Evolutionary conservation across 2,113 vertebrate species (phyloP).

Genomic region (Dromas ardeola): DNA sequence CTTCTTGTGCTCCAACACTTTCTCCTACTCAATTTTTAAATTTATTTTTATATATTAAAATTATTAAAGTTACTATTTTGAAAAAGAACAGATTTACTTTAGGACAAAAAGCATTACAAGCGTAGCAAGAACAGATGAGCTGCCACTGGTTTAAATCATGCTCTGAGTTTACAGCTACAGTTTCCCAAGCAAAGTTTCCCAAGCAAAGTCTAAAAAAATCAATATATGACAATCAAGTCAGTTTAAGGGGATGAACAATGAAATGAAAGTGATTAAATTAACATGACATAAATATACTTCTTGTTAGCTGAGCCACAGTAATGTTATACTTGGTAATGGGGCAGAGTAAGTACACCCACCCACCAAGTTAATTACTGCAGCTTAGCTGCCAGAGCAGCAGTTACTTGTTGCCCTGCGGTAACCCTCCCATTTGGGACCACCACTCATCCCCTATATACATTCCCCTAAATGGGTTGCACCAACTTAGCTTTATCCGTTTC

Average conservation of each 20-base stretch:
- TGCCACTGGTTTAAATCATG: not conserved
- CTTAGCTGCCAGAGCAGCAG: not conserved
- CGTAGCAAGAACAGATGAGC: not conserved
- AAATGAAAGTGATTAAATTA: conserved; percentile 22
- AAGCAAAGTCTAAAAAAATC: not conserved
- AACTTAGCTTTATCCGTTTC: not conserved
- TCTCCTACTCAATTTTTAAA: not conserved
- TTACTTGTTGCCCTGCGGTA: rapidly evolving
- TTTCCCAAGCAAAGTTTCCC: no score
- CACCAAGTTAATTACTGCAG: not conserved
- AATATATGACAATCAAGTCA: not conserved
- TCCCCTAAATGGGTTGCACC: not conserved
- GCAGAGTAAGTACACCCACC: not conserved
- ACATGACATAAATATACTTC: conserved; percentile 23
- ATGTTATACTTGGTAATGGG: not conserved
- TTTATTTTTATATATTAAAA: not conserved
- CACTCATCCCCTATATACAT: not conserved
- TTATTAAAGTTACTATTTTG: not conserved
- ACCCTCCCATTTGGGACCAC: not conserved
- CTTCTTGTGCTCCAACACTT: not conserved
- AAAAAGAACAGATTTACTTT: not conserved
- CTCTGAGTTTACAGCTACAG: not conserved
- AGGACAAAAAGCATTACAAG: not conserved
- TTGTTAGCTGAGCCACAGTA: conserved; percentile 13
- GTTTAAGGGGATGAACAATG: conserved; percentile 1